A percentile compares a stretch with the other conserved stretches of the same genome.
Evolutionary conservation across 2,113 vertebrate genomes (phyloP).

Genomic region (Uria lomvia): DNA sequence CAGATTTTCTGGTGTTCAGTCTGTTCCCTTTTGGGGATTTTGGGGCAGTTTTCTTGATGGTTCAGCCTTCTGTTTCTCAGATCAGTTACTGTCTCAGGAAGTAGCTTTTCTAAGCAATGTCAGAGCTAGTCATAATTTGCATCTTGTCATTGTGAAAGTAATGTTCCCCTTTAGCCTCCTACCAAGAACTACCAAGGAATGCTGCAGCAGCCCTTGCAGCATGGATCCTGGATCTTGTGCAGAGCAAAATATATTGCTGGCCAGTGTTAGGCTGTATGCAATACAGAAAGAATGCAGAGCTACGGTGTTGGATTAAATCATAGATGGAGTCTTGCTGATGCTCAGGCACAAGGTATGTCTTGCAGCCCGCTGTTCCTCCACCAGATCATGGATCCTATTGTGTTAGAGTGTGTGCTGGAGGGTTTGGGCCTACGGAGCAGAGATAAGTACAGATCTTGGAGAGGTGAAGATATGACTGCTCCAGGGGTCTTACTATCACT

Average conservation of each 20-base stretch:
- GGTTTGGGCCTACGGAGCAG: not conserved
- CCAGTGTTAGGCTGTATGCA: not conserved
- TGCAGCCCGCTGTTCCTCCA: not conserved
- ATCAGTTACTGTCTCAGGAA: not conserved
- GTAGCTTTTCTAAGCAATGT: not conserved
- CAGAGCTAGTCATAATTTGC: not conserved
- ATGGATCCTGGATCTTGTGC: not conserved
- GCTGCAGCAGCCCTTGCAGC: not conserved
- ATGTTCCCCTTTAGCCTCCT: not conserved
- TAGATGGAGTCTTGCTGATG: not conserved
- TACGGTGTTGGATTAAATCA: not conserved
- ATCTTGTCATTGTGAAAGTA: not conserved
- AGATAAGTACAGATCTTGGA: not conserved
- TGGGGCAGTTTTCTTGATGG: not conserved
- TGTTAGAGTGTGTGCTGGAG: not conserved
- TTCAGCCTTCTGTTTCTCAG: not conserved
- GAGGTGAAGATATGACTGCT: not conserved
- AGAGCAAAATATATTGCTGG: not conserved
- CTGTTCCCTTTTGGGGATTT: not conserved
- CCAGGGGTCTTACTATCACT: not conserved
- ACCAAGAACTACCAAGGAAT: not conserved
- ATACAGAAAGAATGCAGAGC: not conserved
- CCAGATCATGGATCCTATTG: not conserved
- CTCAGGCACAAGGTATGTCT: not conserved
- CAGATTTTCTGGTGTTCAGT: not conserved